Conservation (phyloP, 2,113 vertebrate species). For the Tyrannus savana region DNA sequence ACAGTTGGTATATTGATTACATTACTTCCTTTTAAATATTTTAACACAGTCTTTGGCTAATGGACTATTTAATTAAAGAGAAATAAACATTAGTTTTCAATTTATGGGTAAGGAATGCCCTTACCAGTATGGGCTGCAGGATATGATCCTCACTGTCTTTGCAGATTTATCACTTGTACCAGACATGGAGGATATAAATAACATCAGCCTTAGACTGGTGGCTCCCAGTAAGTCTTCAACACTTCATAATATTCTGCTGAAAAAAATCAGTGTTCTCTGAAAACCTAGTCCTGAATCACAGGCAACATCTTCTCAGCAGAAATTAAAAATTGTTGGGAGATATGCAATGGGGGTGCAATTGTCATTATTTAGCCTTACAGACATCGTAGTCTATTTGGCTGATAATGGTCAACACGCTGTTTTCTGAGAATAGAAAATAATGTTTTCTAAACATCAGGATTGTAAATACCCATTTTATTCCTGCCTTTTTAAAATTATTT, state of each 20-base stretch:
- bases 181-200: background rate
- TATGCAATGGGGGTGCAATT: background rate
- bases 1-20: background rate
- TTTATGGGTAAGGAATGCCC: background rate
- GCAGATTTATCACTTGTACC: conserved; percentile 26
- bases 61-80: conserved; percentile 34
- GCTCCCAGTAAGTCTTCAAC: background rate
- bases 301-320: background rate
- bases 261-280: background rate
- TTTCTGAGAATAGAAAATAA: conserved; percentile 5
- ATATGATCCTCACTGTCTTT: background rate
- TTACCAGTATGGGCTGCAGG: background rate
- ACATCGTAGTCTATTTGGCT: background rate
- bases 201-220: background rate
- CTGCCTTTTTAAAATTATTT: background rate
- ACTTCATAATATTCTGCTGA: background rate
- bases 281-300: background rate
- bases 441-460: background rate
- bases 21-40: conserved; percentile 1
- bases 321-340: background rate
- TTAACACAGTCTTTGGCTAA: conserved; percentile 5
- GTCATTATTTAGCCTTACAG: background rate
- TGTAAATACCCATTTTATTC: background rate
- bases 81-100: conserved; percentile 25
- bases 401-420: background rate